Conservation (phyloP, 2,797 vertebrate genomes). For the Sylvia borin region DNA sequence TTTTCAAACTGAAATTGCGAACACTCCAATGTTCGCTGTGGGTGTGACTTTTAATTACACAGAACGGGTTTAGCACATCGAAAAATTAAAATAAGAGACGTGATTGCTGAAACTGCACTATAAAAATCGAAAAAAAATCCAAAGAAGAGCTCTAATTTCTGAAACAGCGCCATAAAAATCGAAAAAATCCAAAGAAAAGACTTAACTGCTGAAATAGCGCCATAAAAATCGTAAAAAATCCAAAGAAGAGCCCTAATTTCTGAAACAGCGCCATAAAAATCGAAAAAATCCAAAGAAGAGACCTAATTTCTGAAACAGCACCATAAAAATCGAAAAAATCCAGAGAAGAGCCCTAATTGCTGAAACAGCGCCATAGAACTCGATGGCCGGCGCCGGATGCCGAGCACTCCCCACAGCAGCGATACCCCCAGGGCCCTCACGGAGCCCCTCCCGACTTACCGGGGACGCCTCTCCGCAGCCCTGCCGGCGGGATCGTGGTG, state of each 20-base stretch:
- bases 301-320: rapidly evolving
- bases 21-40: rapidly evolving
- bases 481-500: background rate
- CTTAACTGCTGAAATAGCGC: rapidly evolving
- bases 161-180: rapidly evolving
- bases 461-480: rapidly evolving
- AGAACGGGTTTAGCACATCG: rapidly evolving
- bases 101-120: rapidly evolving
- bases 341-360: rapidly evolving
- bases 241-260: rapidly evolving
- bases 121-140: rapidly evolving
- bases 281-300: rapidly evolving
- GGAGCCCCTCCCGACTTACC: background rate
- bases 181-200: rapidly evolving
- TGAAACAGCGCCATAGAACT: rapidly evolving
- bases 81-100: rapidly evolving
- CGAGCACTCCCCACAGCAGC: background rate
- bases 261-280: rapidly evolving
- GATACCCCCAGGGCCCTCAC: rapidly evolving
- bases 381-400: rapidly evolving
- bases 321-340: rapidly evolving
- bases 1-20: rapidly evolving
- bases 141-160: rapidly evolving
- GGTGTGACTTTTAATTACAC: rapidly evolving
- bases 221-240: rapidly evolving